A percentile compares a stretch with the other conserved stretches of the same genome.
Evolutionary conservation across 1,140 invertebrate species (phyloP).

Genomic region (Homarus americanus): DNA sequence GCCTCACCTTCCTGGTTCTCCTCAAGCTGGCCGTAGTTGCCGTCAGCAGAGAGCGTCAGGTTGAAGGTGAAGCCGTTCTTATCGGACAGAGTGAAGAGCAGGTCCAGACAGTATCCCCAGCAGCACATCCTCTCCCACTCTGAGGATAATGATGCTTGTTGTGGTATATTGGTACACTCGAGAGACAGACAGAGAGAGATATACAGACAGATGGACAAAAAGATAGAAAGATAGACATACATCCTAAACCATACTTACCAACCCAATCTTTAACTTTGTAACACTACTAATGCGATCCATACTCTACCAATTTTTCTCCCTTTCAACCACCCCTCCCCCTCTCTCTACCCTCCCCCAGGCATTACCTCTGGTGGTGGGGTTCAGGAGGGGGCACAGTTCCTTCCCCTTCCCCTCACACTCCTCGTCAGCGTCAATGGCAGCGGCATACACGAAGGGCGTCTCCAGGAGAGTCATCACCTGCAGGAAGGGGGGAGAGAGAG

Average conservation of each 20-base stretch:
- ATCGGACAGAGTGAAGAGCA: constrained; percentile 89
- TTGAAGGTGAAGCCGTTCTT: constrained; percentile 96
- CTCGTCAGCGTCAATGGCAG: constrained; percentile 79
- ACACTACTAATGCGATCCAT: no score
- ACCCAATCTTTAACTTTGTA: no score
- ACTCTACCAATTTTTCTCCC: no score
- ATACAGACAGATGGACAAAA: no score
- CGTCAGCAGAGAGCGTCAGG: constrained; percentile 94
- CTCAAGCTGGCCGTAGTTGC: constrained; percentile 93
- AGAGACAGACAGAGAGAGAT: neutral
- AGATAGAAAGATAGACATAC: neutral
- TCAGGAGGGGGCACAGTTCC: constrained; percentile 90
- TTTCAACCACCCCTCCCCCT: no score
- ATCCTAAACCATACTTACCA: neutral
- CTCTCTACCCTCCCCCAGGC: no score
- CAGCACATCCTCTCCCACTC: constrained; percentile 85
- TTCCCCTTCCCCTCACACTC: constrained; percentile 82
- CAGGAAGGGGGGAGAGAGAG: neutral
- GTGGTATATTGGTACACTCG: no score
- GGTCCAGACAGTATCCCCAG: constrained; percentile 96
- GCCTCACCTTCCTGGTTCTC: constrained; percentile 22
- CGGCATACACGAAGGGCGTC: constrained; percentile 95
- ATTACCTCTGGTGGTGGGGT: constrained; percentile 77
- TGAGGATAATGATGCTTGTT: no score
- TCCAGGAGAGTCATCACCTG: constrained; percentile 92